Percentiles rank a stretch among this genome's conserved stretches.
These are phyloP conservation scores for Gallinago stenura DNA, from an alignment of 2,797 vertebrate genomes.

Conservation along the genomic window DNA sequence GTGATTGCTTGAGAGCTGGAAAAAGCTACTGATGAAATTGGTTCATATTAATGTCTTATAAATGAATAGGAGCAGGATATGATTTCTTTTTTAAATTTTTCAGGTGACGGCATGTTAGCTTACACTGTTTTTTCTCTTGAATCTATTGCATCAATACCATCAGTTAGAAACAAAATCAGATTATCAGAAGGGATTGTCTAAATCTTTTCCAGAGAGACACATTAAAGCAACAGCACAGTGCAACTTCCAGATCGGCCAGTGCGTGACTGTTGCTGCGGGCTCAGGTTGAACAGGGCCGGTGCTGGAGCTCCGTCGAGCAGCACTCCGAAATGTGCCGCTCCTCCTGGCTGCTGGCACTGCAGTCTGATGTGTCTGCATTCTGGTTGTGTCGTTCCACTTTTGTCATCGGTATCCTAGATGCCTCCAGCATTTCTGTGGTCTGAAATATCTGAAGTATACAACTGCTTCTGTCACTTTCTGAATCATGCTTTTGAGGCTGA, in stretches of 20 bases:
- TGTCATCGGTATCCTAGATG: background rate
- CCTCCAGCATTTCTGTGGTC: background rate
- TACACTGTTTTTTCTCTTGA: background rate
- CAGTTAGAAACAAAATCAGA: slow-evolving; percentile 4
- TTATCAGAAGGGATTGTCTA: background rate
- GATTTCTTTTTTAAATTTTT: background rate
- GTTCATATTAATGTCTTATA: background rate
- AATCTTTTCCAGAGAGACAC: background rate
- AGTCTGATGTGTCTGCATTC: background rate
- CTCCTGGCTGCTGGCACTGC: background rate
- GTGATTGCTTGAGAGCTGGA: background rate
- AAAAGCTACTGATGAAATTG: background rate
- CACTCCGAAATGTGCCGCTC: background rate
- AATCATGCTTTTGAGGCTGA: background rate
- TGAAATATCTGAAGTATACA: background rate
- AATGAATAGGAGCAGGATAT: background rate
- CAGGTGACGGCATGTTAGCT: background rate
- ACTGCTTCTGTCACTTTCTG: background rate
- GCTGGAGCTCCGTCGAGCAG: background rate
- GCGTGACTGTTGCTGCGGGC: background rate
- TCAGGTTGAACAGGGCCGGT: background rate
- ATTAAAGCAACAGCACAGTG: background rate
- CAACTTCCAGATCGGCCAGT: background rate
- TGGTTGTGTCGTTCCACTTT: background rate
- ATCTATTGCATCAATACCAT: background rate